Base-by-base conservation (phyloP, 2,888 invertebrate genomes). In the Sinopyrophorus schimmeli region DNA sequence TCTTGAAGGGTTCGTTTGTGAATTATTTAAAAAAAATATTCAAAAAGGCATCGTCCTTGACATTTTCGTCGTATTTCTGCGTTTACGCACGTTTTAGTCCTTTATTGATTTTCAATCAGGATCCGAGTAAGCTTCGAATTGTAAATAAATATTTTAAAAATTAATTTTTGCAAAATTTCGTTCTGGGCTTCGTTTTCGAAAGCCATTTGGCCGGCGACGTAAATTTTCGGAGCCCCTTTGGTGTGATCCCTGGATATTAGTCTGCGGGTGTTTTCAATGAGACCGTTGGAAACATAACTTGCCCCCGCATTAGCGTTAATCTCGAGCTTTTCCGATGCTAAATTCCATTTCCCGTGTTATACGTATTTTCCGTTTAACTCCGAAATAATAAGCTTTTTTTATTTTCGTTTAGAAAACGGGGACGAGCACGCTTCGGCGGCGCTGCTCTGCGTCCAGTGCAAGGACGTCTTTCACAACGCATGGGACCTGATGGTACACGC, bases 401-500 rank as follows among this genome's bases (percentile, higher is more conserved):
- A 28, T 52, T n/a, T n/a, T n/a, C n/a, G n/a, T n/a, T n/a, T n/a
- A 72, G 71, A 68, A 62, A 49, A 49, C 15, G 53, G 53, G 12
- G 73, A 74, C 38, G 72, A 72, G 20, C 65, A 70, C 37, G 65
- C 72, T 21, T 62, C 71, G 23, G 79, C 81, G 11, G 74, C 80
- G 35, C 72, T 83, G 38, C 72, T 82, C 30, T 84, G 84, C 68
- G 81, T 82, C 43, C 80, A 81, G 59, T 84, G 84, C 72, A 83
- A 83, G 71, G 82, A 83, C 63, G 77, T 80, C 41, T 83, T 83
- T 68, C 77, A 77, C 50, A 80, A 80, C 43, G 82, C 83, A 28
- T 83, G 83, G 83, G 83, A 84, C 68, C 71, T 84, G 52, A 82
- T 83, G 81, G 83, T 83, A 10, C 84, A 84, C 66, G 82, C 82